Base-by-base conservation (phyloP, 2,113 vertebrate genomes). In the Bubo bubo region DNA sequence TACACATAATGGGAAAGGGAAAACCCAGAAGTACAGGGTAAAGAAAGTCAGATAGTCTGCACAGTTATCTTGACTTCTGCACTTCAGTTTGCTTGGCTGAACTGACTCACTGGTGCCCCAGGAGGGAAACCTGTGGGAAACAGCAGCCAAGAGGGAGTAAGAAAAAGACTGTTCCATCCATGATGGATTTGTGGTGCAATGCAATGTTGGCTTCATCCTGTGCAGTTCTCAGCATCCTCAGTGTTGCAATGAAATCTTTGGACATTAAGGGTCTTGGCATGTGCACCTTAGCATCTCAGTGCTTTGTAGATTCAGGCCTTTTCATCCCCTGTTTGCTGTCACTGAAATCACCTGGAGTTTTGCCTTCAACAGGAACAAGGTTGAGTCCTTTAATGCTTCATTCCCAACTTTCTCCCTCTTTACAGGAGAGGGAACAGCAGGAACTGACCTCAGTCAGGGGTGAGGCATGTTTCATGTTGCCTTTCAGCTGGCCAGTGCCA, bases 231-330 rank as follows among this genome's bases (percentile, higher is more conserved):
- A 87, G 43, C 55, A 70, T 47, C 28, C 32, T n/a, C 60, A 41
- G 6, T 41, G 26, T 0, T 75, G 27, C 45, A 70, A 18, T 63
- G 19, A 82, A 60, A 43, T 37, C 34, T 72, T 28, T 32, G 35
- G 35, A 35, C 19, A 18, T 72, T 79, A 74, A 63, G 34, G 7
- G 7, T 87, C 24, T n/a, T 56, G 12, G 20, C 39, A 66, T 1
- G 0, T 11, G 9, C 32, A 39, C 12, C 12, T 66, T 27, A 16
- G 15, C 41, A 49, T n/a, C 39, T 53, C 2, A 0, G 43, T 20
- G 26, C 55, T 90, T 55, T 87, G 32, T 67, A 17, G 17, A 41
- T 91, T 86, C 6, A 37, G 35, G 58, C 12, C 59, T 74, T 73
- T 83, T 52, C 10, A 34, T 19, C 45, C 49, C 10, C 26, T 3